A percentile compares a stretch with the other conserved stretches of the same genome.
Evolutionary conservation across 2,113 vertebrate species (phyloP).

Genomic region (Lanius ludovicianus): DNA sequence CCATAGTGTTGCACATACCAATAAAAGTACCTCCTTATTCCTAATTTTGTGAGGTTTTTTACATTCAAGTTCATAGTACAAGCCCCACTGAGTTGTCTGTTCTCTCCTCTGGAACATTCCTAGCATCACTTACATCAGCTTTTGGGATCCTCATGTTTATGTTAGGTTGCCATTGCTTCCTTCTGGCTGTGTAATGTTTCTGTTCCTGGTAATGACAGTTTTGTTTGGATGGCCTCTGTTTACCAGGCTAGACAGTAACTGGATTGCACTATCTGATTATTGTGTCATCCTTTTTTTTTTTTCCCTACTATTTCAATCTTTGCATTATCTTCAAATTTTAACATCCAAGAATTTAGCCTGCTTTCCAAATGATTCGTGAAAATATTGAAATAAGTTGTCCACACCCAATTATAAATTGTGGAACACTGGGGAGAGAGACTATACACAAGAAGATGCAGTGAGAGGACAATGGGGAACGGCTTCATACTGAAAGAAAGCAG

Average conservation of each 20-base stretch:
- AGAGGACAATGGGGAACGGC: background rate
- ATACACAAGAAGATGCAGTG: background rate
- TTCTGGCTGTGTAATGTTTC: background rate
- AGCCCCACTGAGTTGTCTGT: background rate
- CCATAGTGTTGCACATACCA: background rate
- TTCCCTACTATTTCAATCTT: background rate
- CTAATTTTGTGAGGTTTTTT: background rate
- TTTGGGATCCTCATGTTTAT: background rate
- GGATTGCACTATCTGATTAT: background rate
- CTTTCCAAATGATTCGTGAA: background rate
- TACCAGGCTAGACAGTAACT: background rate
- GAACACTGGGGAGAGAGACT: background rate
- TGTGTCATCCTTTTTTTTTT: background rate
- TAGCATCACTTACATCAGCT: background rate
- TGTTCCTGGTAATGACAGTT: background rate
- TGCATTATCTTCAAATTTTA: background rate
- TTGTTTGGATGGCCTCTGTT: background rate
- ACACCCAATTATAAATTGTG: background rate
- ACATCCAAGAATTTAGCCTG: background rate
- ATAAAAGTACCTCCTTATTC: background rate
- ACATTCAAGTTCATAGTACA: background rate
- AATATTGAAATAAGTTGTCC: background rate
- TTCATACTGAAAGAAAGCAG: background rate
- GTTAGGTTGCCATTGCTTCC: background rate
- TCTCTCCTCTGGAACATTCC: background rate